Percentiles rank a stretch among this genome's conserved stretches.
These are phyloP conservation scores for Agrilus planipennis DNA, from an alignment of 1,140 invertebrate genomes.

Conservation along the genomic window DNA sequence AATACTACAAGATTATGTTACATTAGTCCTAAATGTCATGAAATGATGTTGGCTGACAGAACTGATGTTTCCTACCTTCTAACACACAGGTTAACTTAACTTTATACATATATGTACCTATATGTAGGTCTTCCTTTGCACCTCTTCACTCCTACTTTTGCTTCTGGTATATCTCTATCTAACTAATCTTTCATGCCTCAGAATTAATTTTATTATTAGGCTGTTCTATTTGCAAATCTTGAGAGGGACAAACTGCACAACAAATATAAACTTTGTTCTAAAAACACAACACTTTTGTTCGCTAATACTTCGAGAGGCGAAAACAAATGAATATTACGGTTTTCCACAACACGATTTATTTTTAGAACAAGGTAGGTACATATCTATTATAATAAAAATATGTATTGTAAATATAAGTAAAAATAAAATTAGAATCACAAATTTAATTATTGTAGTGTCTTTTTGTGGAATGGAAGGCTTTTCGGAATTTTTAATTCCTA, in stretches of 20 bases:
- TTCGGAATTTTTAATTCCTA: constrained; percentile 15
- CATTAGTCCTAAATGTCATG: constrained; percentile 1
- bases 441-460: constrained; percentile 15
- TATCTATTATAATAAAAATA: background rate
- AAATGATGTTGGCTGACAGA: constrained; percentile 7
- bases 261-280: background rate
- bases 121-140: no score
- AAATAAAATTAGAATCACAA: background rate
- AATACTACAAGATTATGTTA: constrained; percentile 6
- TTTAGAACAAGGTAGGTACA: constrained; percentile 21
- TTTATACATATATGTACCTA: background rate
- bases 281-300: constrained; percentile 2
- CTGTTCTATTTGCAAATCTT: constrained; percentile 7
- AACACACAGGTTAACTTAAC: constrained; percentile 11
- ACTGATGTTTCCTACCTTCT: constrained; percentile 7
- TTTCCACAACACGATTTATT: constrained; percentile 20
- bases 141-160: background rate
- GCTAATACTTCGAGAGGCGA: constrained; percentile 7
- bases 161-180: background rate
- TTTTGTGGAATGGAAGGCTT: constrained; percentile 25
- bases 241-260: background rate
- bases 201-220: constrained; percentile 3
- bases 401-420: background rate
- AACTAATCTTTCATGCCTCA: background rate
- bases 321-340: constrained; percentile 6